A percentile compares a stretch with the other conserved stretches of the same genome.
phyloP scores from a whole-genome alignment of 1,140 invertebrate genomes.

The Phenacoccus solenopsis region DNA sequence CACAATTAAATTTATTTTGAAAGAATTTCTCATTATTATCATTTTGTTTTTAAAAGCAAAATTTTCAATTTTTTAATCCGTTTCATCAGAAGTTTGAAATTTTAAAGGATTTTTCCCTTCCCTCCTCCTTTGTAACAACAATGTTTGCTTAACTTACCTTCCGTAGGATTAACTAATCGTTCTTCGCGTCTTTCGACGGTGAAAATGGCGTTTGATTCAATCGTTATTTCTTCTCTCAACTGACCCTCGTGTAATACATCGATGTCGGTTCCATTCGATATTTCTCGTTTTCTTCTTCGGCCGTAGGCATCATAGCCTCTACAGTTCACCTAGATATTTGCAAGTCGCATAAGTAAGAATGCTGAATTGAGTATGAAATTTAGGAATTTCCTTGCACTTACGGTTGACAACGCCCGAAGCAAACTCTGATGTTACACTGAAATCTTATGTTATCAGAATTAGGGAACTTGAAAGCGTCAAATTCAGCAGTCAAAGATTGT shows the following conservation, averaged over 20 bases:
- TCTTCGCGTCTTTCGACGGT: slow-evolving; percentile 73
- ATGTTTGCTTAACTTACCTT: slow-evolving; percentile 37
- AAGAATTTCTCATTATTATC: too few species aligned
- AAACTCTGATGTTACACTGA: slow-evolving; percentile 90
- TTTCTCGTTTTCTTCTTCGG: slow-evolving; percentile 55
- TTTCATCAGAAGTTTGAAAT: too few species aligned
- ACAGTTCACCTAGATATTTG: slow-evolving; percentile 72
- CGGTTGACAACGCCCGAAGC: slow-evolving; percentile 91
- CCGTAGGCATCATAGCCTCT: slow-evolving; percentile 80
- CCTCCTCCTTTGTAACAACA: too few species aligned
- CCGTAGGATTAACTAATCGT: slow-evolving; percentile 48
- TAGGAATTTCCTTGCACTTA: too few species aligned
- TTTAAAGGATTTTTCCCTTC: too few species aligned
- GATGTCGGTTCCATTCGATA: slow-evolving; percentile 40
- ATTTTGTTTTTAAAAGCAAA: too few species aligned
- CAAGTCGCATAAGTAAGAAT: not conserved
- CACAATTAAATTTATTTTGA: too few species aligned
- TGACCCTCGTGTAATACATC: slow-evolving; percentile 57
- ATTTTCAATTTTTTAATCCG: too few species aligned
- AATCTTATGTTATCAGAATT: slow-evolving; percentile 87
- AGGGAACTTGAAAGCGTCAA: slow-evolving; percentile 93
- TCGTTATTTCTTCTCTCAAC: slow-evolving; percentile 81
- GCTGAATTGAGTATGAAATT: not conserved
- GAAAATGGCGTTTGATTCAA: slow-evolving; percentile 80
- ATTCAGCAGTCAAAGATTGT: slow-evolving; percentile 67